Evolutionary conservation across 2,888 invertebrate species (phyloP).

Genomic region (Calliphora vomitoria): DNA sequence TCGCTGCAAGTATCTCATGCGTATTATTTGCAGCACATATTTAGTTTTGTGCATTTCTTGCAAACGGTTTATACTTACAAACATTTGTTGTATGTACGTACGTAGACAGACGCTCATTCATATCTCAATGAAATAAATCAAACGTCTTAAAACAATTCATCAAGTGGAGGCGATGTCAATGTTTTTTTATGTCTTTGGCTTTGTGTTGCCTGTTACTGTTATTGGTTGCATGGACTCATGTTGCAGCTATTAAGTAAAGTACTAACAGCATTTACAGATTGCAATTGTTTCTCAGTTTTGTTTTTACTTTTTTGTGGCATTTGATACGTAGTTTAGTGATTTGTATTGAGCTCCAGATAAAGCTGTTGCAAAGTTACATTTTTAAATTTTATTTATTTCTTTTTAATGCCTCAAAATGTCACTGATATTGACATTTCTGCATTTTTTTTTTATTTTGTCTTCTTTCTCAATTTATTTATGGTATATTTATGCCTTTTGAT

Average conservation of each 20-base stretch:
- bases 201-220: not conserved
- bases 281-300: constrained; percentile 27
- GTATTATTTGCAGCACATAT: constrained; percentile 42
- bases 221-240: constrained; percentile 2
- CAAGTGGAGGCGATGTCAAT: constrained; percentile 58
- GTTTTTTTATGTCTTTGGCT: constrained; percentile 11
- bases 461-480: constrained; percentile 6
- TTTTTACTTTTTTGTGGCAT: constrained; percentile 8
- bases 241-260: constrained; percentile 2
- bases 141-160: constrained; percentile 58
- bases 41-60: not conserved
- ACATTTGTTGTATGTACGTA: not conserved
- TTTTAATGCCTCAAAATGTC: constrained; percentile 38
- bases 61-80: not conserved
- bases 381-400: not conserved
- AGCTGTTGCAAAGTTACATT: not conserved
- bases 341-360: constrained; percentile 23
- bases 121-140: constrained; percentile 61
- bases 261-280: not conserved
- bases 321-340: constrained; percentile 24
- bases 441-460: not conserved
- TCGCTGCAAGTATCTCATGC: constrained; percentile 50
- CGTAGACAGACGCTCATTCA: constrained; percentile 31
- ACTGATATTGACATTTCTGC: constrained; percentile 53
- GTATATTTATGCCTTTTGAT: constrained; percentile 12